Evolutionary conservation across 2,888 invertebrate genomes (phyloP).

Genomic region (Amiota communis): DNA sequence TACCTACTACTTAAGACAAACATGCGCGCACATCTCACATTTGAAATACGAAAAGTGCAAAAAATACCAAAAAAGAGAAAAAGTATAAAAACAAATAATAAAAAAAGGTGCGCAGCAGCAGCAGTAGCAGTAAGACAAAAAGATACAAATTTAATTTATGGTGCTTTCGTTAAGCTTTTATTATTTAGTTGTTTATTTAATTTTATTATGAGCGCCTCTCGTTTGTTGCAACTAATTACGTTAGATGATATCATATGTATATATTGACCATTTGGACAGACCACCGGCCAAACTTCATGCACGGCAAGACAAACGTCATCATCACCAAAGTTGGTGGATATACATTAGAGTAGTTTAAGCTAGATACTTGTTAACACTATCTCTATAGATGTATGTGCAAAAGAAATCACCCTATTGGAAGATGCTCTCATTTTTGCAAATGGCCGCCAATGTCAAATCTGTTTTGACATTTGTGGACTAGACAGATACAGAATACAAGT

Average conservation of each 20-base stretch:
- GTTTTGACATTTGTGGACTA: too few relatives aligned
- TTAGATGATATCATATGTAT: slow-evolving; percentile 54
- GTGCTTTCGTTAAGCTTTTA: too few relatives aligned
- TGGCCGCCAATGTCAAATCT: too few relatives aligned
- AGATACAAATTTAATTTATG: neutral
- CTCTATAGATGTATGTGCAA: slow-evolving; percentile 36
- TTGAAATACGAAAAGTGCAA: too few relatives aligned
- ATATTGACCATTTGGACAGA: neutral
- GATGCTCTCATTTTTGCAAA: too few relatives aligned
- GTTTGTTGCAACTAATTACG: slow-evolving; percentile 51
- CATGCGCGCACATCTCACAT: too few relatives aligned
- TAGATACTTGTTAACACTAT: slow-evolving; percentile 19
- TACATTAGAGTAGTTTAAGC: neutral
- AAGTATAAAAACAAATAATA: slow-evolving; percentile 8
- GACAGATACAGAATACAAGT: too few relatives aligned
- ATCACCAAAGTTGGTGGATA: too few relatives aligned
- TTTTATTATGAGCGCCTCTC: slow-evolving; percentile 53
- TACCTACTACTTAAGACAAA: too few relatives aligned
- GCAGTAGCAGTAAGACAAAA: slow-evolving; percentile 4
- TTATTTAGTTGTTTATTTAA: slow-evolving; percentile 36
- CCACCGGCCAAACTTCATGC: neutral
- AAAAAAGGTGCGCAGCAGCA: slow-evolving; percentile 37
- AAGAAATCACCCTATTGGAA: too few relatives aligned
- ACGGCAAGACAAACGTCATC: slow-evolving; percentile 14
- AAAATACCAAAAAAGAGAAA: slow-evolving; percentile 41